Evolutionary conservation across 2,113 vertebrate species (phyloP).

Genomic region (Elephantulus edwardii): DNA sequence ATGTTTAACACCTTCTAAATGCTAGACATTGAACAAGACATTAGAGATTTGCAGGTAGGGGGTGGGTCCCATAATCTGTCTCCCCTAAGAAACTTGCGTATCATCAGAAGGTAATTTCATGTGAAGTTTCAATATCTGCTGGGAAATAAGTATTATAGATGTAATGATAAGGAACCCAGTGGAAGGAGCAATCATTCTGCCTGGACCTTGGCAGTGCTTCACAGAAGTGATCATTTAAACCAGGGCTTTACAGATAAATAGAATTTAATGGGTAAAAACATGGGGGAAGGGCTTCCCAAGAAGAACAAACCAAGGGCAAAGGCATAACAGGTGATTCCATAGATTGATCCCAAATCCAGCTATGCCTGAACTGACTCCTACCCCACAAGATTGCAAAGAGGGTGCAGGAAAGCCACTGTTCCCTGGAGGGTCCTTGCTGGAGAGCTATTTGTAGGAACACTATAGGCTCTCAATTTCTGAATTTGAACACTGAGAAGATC

Average conservation of each 20-base stretch:
- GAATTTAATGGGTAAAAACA: background rate
- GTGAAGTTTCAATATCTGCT: background rate
- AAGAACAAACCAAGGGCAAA: background rate
- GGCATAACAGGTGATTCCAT: background rate
- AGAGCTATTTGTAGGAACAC: background rate
- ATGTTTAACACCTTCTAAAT: background rate
- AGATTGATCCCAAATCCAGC: background rate
- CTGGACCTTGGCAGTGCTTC: background rate
- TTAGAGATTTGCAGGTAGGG: background rate
- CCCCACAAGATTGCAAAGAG: background rate
- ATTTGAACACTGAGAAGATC: background rate
- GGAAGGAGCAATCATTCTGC: background rate
- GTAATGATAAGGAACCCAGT: background rate
- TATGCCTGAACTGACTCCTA: background rate
- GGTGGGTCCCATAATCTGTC: background rate
- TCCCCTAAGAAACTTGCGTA: background rate
- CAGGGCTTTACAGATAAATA: background rate
- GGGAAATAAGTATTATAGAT: background rate
- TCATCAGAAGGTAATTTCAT: background rate
- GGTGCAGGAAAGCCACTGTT: background rate
- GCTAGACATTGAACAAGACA: background rate
- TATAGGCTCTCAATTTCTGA: background rate
- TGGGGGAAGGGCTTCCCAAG: background rate
- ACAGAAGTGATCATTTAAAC: background rate
- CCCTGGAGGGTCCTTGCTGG: background rate